Evolutionary conservation across 2,888 invertebrate species (phyloP).

Genomic region (Aleiodes alternator): DNA sequence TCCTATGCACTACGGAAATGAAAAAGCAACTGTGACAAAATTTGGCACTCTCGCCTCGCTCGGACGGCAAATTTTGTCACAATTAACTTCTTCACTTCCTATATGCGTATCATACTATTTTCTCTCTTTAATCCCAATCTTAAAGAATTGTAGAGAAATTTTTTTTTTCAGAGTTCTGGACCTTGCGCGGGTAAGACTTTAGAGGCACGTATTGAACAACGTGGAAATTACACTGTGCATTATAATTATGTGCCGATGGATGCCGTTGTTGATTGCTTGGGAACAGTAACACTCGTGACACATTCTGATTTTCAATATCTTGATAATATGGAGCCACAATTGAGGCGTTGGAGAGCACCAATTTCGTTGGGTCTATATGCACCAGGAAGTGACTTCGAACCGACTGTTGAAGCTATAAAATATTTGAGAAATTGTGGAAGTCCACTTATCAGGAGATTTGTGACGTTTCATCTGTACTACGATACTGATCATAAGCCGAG

Average conservation of each 20-base stretch:
- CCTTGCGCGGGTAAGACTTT: conserved; percentile 77
- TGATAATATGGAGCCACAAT: conserved; percentile 89
- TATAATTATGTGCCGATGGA: conserved; percentile 90
- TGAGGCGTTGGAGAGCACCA: conserved; percentile 92
- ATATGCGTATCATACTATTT: too few relatives aligned
- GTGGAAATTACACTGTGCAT: conserved; percentile 91
- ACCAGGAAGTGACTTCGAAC: conserved; percentile 88
- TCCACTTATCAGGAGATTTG: conserved; percentile 84
- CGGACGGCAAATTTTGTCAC: too few relatives aligned
- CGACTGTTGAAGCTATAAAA: conserved; percentile 87
- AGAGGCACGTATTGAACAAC: conserved; percentile 80
- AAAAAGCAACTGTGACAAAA: too few relatives aligned
- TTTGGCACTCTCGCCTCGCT: too few relatives aligned
- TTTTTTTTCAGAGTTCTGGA: conserved; percentile 13
- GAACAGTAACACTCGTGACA: conserved; percentile 94
- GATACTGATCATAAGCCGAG: conserved; percentile 90
- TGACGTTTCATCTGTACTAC: conserved; percentile 94
- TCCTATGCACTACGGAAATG: too few relatives aligned
- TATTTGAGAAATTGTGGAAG: conserved; percentile 87
- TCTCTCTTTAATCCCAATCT: too few relatives aligned
- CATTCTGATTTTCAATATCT: conserved; percentile 95
- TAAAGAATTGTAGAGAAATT: too few relatives aligned
- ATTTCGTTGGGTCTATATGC: conserved; percentile 92
- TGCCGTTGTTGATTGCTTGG: conserved; percentile 83
- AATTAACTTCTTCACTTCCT: too few relatives aligned